Conservation (phyloP, 2,888 invertebrate genomes). For the Pheosia tremula region DNA sequence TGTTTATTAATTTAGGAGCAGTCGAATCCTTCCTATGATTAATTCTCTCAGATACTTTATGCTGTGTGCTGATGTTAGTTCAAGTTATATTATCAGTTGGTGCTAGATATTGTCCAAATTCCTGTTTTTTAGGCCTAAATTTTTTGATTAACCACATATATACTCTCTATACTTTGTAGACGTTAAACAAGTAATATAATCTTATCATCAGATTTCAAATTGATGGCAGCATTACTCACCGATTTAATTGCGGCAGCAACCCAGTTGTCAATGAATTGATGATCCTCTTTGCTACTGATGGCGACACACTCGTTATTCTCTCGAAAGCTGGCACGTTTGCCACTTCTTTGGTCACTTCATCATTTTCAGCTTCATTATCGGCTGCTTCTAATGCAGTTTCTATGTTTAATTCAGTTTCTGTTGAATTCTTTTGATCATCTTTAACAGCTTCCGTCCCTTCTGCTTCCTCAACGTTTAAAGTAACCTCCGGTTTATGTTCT, state of each 20-base stretch:
- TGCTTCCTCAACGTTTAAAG: conserved; percentile 37
- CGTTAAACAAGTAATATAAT: too few species aligned
- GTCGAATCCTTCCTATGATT: too few species aligned
- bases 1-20: too few species aligned
- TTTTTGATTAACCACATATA: too few species aligned
- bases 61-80: too few species aligned
- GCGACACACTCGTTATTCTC: conserved; percentile 84
- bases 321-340: conserved; percentile 67
- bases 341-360: conserved; percentile 58
- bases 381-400: conserved; percentile 65
- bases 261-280: conserved; percentile 88
- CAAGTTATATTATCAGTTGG: too few species aligned
- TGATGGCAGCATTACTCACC: conserved; percentile 55
- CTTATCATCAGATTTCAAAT: too few species aligned
- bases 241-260: conserved; percentile 92
- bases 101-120: too few species aligned
- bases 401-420: conserved; percentile 51
- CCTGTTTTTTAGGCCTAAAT: too few species aligned
- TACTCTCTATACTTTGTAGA: too few species aligned
- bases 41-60: too few species aligned
- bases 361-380: conserved; percentile 66
- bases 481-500: conserved; percentile 31
- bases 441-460: conserved; percentile 15
- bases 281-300: conserved; percentile 90
- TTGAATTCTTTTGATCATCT: conserved; percentile 32